Base-by-base conservation (phyloP, 2,113 vertebrate genomes). In the Toxostoma redivivum region DNA sequence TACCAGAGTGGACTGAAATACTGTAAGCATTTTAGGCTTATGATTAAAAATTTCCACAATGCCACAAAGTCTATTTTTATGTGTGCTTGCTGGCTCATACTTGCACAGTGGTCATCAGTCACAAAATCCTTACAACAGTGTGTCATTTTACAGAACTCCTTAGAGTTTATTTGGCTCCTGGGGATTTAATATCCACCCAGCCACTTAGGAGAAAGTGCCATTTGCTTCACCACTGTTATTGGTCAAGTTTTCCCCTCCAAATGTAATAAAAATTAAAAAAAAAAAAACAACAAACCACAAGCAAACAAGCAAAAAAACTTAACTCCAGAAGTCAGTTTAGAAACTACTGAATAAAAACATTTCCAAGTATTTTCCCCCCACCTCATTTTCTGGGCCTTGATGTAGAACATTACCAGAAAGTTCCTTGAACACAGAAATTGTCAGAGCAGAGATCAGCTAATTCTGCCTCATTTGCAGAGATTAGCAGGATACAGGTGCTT, bases 341-440 rank as follows among this genome's bases (percentile, higher is more conserved):
- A 80, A 92, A 50, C 30, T 25, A 45, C 12, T 66, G 30, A 66
- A 92, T 27, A 66, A 73, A 92, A 92, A 31, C 7, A 44, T 60
- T 69, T 69, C 16, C 16, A 61, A 69, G 4, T 2, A 15, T 10
- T 80, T 24, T 3, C 0, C 14, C 14, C 25, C 38, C 1, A 1
- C 35, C 16, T 86, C 10, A 45, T 74, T 79, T 87, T 82, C 47
- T 47, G 8, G 64, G 48, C 64, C 37, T 87, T 64, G n/a, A 11
- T 25, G 7, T 37, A 80, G 10, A 37, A 30, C 28, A 15, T 73
- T 42, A 86, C 40, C 24, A 89, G 57, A 69, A 92, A 62, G 57
- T 65, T 81, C 48, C 33, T 56, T 50, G 18, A 73, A 58, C 25
- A 20, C 1, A 21, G 38, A 12, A 82, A 90, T 42, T 80, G 42